These are phyloP conservation scores for Uloborus plumipes DNA, from an alignment of 2,888 invertebrate species.

Conservation along the genomic window DNA sequence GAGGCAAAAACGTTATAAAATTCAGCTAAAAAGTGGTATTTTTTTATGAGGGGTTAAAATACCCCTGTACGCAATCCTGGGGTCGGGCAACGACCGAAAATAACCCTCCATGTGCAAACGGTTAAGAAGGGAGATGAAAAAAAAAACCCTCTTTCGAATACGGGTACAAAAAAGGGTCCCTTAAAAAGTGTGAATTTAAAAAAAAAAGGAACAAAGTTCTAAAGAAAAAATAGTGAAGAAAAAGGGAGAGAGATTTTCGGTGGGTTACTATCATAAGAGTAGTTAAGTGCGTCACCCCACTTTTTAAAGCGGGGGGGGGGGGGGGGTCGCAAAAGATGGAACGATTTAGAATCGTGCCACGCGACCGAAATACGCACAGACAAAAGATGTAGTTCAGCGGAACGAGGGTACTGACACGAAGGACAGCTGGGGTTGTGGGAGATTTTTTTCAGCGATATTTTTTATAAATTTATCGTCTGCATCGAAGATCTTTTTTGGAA, in stretches of 20 bases:
- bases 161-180: conserved; percentile 11
- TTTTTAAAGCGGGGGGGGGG: conserved; percentile 5
- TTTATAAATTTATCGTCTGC: too few relatives aligned
- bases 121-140: conserved; percentile 7
- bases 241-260: too few relatives aligned
- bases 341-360: conserved; percentile 27
- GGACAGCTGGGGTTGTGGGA: conserved; percentile 8
- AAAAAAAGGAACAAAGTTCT: too few relatives aligned
- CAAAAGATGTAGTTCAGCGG: conserved; percentile 52
- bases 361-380: conserved; percentile 38
- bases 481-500: too few relatives aligned
- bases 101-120: conserved; percentile 12
- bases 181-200: too few relatives aligned
- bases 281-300: too few relatives aligned
- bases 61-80: conserved; percentile 11
- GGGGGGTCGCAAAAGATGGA: not conserved
- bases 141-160: conserved; percentile 15
- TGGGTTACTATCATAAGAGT: too few relatives aligned
- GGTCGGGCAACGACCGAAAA: conserved; percentile 49
- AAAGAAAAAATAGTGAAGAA: too few relatives aligned
- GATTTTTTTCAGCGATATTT: too few relatives aligned
- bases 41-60: conserved; percentile 3
- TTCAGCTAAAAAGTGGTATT: too few relatives aligned
- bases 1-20: too few relatives aligned
- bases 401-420: conserved; percentile 15